Conservation (phyloP, 2,797 vertebrate genomes). For the Microhierax caerulescens region DNA sequence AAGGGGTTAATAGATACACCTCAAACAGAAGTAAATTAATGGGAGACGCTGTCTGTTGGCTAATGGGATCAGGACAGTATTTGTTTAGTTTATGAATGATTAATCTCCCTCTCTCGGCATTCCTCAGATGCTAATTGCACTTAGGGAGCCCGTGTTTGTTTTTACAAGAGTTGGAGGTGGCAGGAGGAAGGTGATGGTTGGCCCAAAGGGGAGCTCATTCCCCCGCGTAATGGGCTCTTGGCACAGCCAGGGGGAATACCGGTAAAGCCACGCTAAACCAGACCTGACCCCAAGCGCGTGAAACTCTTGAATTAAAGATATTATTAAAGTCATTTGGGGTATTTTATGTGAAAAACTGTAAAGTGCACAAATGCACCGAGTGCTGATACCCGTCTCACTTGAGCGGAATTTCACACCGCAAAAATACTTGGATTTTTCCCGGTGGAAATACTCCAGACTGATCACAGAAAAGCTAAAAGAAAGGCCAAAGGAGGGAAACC, state of each 20-base stretch:
- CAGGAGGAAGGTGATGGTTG: neutral
- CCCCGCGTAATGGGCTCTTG: neutral
- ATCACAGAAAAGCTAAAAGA: neutral
- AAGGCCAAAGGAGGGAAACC: neutral
- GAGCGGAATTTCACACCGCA: neutral
- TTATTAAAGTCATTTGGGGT: neutral
- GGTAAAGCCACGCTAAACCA: neutral
- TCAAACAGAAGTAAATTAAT: conserved; percentile 68
- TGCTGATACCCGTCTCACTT: accelerated
- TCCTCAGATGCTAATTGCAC: conserved; percentile 59
- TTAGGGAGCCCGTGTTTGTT: conserved; percentile 52
- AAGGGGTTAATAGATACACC: conserved; percentile 70
- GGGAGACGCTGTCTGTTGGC: conserved; percentile 20
- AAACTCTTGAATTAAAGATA: neutral
- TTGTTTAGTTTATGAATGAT: conserved; percentile 74
- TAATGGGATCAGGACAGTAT: conserved; percentile 70
- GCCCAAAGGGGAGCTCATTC: neutral
- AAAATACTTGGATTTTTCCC: neutral
- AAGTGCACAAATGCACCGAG: neutral
- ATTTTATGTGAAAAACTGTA: neutral
- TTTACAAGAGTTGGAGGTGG: conserved; percentile 47
- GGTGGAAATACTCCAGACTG: neutral
- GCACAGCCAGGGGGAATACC: neutral
- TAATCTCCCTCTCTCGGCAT: conserved; percentile 56
- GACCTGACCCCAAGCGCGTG: neutral